These are phyloP conservation scores for Leptinotarsa defecta DNA, from an alignment of 1,140 invertebrate genomes.

Conservation along the genomic window DNA sequence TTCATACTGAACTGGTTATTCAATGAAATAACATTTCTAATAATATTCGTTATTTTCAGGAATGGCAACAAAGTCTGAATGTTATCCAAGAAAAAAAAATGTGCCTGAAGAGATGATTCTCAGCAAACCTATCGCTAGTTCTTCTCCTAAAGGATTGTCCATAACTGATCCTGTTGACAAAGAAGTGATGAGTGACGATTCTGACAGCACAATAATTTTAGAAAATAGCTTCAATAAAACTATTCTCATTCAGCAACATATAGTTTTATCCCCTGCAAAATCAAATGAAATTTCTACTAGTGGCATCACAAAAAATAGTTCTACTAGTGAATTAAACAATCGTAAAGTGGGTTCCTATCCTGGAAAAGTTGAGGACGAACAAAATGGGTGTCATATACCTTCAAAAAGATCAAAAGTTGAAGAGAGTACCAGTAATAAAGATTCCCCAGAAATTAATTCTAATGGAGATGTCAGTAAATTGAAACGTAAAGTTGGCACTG, in stretches of 20 bases:
- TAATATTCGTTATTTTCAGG: background rate
- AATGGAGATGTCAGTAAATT: too few species aligned
- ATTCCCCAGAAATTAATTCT: too few species aligned
- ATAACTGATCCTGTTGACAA: background rate
- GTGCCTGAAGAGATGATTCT: background rate
- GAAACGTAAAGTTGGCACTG: too few species aligned
- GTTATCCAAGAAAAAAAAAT: background rate
- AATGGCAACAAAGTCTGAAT: background rate
- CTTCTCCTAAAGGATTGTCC: background rate
- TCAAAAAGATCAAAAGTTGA: background rate
- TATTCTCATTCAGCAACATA: background rate
- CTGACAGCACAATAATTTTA: background rate
- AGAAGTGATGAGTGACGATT: background rate
- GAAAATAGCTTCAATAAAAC: background rate
- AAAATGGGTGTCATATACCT: background rate
- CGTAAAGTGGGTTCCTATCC: background rate
- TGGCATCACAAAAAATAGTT: background rate
- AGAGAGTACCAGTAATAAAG: too few species aligned
- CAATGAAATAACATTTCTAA: background rate
- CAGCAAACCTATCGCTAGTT: background rate
- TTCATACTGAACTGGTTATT: background rate
- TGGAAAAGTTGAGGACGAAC: background rate
- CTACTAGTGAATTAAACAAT: background rate
- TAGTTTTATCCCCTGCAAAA: background rate
- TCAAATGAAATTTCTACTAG: background rate